These are phyloP conservation scores for Aptenodytes patagonicus DNA, from an alignment of 2,113 vertebrate species.

Conservation along the genomic window DNA sequence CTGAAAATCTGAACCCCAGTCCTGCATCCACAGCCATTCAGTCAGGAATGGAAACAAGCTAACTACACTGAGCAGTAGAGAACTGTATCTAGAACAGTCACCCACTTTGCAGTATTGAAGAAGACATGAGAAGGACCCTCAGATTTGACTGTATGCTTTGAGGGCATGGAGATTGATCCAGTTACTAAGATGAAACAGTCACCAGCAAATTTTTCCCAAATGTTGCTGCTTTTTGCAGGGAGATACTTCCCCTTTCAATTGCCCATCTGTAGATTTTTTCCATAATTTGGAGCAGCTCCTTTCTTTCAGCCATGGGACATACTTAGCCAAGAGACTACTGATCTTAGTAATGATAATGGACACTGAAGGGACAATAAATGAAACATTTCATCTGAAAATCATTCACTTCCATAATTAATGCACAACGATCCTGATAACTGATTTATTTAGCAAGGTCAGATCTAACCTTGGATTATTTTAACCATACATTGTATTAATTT, in stretches of 20 bases:
- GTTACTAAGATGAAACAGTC: background rate
- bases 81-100: background rate
- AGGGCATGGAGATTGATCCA: background rate
- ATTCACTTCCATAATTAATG: background rate
- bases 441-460: background rate
- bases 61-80: background rate
- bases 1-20: background rate
- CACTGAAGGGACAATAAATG: background rate
- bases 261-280: background rate
- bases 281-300: background rate
- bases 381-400: background rate
- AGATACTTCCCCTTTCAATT: background rate
- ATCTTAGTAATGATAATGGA: background rate
- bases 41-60: background rate
- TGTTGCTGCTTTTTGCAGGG: background rate
- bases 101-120: background rate
- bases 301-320: background rate
- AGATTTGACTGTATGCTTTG: background rate
- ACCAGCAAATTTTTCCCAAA: background rate
- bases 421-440: background rate
- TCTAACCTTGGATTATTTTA: background rate
- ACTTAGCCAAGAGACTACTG: background rate
- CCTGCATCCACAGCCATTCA: background rate
- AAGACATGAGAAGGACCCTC: background rate
- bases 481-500: background rate